phyloP scores from a whole-genome alignment of 2,113 vertebrate genomes.

The Plecotus auritus region DNA sequence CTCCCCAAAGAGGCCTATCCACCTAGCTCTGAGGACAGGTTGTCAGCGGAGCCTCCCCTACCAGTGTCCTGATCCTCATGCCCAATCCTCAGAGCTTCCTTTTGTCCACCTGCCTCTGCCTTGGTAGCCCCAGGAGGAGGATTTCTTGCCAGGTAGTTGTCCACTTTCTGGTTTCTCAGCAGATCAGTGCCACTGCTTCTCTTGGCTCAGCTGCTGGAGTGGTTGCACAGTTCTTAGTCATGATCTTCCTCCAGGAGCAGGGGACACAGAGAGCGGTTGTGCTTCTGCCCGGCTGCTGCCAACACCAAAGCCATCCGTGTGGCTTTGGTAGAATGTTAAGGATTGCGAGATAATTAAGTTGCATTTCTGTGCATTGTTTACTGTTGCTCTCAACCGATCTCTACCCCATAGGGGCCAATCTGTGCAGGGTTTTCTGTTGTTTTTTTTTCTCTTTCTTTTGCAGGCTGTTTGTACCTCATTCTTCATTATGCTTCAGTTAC shows the following conservation, averaged over 20 bases:
- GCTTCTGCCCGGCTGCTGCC: not conserved
- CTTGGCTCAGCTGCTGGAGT: not conserved
- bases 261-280: not conserved
- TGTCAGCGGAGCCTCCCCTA: not conserved
- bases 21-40: not conserved
- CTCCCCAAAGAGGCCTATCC: not conserved
- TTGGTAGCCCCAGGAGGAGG: not conserved
- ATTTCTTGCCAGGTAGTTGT: not conserved
- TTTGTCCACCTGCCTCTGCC: not conserved
- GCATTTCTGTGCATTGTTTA: constrained; percentile 81
- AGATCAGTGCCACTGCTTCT: not conserved
- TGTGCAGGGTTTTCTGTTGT: constrained; percentile 14
- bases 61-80: not conserved
- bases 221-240: constrained; percentile 34
- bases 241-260: constrained; percentile 31
- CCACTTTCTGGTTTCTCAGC: not conserved
- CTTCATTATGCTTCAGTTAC: constrained; percentile 78
- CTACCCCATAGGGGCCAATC: constrained; percentile 77
- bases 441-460: constrained; percentile 3
- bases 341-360: constrained; percentile 78
- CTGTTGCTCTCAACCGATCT: constrained; percentile 74
- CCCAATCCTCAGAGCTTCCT: not conserved
- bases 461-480: constrained; percentile 73
- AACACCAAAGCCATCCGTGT: constrained; percentile 47
- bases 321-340: constrained; percentile 38